Conservation (phyloP, 2,113 vertebrate species). For the Taxidea taxus region DNA sequence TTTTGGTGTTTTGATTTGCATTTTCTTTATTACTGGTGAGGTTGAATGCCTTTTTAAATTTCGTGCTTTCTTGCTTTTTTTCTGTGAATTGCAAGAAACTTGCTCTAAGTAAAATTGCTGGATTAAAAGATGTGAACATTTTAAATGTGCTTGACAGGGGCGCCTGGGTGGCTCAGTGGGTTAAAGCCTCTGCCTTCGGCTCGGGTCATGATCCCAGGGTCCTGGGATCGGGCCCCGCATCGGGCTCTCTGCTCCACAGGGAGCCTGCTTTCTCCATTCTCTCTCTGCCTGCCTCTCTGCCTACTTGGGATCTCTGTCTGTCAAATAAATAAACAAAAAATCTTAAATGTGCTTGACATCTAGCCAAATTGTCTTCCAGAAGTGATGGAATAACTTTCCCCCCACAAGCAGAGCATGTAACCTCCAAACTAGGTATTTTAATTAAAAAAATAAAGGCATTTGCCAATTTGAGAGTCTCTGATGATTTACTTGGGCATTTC, state of each 20-base stretch:
- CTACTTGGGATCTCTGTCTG: too few species aligned
- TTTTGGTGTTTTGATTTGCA: background rate
- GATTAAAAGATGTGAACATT: conserved; percentile 19
- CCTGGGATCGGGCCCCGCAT: too few species aligned
- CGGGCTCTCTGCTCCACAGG: too few species aligned
- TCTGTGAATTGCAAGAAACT: background rate
- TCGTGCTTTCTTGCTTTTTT: background rate
- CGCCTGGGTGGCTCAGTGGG: too few species aligned
- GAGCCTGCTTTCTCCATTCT: too few species aligned
- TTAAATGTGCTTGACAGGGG: background rate
- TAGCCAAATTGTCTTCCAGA: background rate
- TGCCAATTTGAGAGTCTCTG: background rate
- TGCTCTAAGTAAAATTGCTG: background rate
- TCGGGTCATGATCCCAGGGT: too few species aligned
- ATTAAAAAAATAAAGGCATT: background rate
- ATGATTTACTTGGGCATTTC: background rate
- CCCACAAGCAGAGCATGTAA: background rate
- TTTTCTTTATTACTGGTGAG: background rate
- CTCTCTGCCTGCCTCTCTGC: too few species aligned
- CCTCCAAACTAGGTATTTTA: background rate
- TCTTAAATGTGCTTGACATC: background rate
- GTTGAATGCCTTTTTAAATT: background rate
- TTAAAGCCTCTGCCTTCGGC: too few species aligned
- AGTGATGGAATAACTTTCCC: background rate
- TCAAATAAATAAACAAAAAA: too few species aligned